phyloP scores from a whole-genome alignment of 2,797 vertebrate genomes.

The Pampus argenteus region DNA sequence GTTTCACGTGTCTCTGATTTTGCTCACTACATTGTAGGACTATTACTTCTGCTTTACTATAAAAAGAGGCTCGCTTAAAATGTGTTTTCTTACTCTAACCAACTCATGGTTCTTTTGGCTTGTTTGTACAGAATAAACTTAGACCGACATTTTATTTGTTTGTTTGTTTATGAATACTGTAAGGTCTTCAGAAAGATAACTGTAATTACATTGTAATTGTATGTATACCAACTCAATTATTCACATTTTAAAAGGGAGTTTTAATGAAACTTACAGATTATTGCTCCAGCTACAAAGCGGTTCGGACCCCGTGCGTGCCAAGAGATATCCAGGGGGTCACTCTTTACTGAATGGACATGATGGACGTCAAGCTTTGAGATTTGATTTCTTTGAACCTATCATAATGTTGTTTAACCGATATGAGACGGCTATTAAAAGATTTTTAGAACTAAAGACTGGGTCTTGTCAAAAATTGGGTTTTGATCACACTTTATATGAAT shows the following conservation, averaged over 20 bases:
- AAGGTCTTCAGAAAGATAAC: conserved; percentile 71
- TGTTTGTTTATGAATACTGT: conserved; percentile 80
- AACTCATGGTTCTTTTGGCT: conserved; percentile 78
- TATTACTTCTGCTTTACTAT: conserved; percentile 80
- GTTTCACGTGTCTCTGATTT: conserved; percentile 72
- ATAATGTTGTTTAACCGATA: conserved; percentile 82
- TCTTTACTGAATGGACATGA: conserved; percentile 65
- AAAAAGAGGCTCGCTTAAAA: conserved; percentile 74
- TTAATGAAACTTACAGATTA: conserved; percentile 57
- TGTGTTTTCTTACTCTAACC: conserved; percentile 78
- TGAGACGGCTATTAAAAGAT: conserved; percentile 80
- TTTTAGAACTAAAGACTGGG: conserved; percentile 78
- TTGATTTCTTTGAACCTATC: conserved; percentile 75
- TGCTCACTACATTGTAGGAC: conserved; percentile 68
- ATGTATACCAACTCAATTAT: conserved; percentile 74
- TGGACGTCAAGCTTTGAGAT: conserved; percentile 67
- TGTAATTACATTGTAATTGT: conserved; percentile 80
- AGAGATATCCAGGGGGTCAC: conserved; percentile 54
- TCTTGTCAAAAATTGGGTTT: conserved; percentile 56
- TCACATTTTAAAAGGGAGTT: conserved; percentile 69
- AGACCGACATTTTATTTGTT: conserved; percentile 81
- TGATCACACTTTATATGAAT: conserved; percentile 8
- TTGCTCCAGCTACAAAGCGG: conserved; percentile 46
- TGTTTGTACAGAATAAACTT: conserved; percentile 84
- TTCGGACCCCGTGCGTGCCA: conserved; percentile 52